Conservation (phyloP, 92 coral and sea anemone species). For the Blastomussa wellsi region DNA sequence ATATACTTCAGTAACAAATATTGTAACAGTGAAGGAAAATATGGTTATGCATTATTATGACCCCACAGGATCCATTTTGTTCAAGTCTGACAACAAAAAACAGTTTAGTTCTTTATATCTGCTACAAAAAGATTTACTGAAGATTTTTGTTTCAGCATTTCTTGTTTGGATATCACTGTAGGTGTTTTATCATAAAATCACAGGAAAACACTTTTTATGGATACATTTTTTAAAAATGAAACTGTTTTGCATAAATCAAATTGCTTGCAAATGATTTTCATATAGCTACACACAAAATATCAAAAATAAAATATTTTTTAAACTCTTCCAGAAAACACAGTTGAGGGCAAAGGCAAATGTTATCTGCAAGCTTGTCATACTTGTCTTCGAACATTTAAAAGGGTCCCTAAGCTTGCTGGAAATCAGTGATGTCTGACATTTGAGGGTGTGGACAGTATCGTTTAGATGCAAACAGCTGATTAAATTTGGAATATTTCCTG, state of each 20-base stretch:
- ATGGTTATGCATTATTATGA: not conserved
- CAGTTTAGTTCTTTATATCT: not conserved
- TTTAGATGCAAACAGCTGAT: constrained; percentile 26
- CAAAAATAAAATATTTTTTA: not conserved
- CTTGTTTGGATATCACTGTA: not conserved
- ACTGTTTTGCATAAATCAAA: constrained; percentile 11
- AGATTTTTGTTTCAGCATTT: not conserved
- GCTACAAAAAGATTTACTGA: not conserved
- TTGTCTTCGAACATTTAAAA: not conserved
- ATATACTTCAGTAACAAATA: not conserved
- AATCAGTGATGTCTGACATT: not conserved
- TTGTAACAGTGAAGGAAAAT: not conserved
- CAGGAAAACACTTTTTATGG: not conserved
- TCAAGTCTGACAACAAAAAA: not conserved
- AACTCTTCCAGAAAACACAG: not conserved
- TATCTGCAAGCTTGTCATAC: not conserved
- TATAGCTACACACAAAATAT: not conserved
- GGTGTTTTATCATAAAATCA: not conserved
- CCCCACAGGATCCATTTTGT: not conserved
- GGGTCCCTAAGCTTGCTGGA: constrained; percentile 3
- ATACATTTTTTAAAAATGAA: not conserved
- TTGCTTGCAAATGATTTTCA: not conserved
- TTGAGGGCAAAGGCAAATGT: not conserved
- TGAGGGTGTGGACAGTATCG: constrained; percentile 27
- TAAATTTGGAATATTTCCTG: not conserved